phyloP scores from a whole-genome alignment of 2,888 invertebrate species.

The Zygogramma bicolorata region DNA sequence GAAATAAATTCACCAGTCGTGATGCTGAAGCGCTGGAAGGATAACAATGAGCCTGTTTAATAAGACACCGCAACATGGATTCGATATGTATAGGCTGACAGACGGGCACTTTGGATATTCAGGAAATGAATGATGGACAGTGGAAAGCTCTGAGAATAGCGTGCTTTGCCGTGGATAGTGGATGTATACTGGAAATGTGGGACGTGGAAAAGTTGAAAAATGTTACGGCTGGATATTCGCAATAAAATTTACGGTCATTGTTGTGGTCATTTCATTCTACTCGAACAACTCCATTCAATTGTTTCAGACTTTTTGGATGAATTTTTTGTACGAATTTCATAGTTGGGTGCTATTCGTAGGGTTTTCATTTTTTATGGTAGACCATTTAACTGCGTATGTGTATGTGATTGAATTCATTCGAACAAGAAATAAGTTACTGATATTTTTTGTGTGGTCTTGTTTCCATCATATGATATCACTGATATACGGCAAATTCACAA shows the following conservation, averaged over 20 bases:
- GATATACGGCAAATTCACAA: too few species aligned
- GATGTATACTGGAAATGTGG: neutral
- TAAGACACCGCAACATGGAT: conserved; percentile 25
- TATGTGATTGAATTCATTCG: too few species aligned
- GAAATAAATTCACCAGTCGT: conserved; percentile 30
- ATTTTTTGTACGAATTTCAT: too few species aligned
- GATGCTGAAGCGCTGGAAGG: conserved; percentile 28
- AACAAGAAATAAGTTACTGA: too few species aligned
- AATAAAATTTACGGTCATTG: neutral
- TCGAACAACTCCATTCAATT: neutral
- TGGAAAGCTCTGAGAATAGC: neutral
- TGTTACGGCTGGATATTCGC: neutral
- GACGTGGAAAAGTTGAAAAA: neutral
- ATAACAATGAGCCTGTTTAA: conserved; percentile 27
- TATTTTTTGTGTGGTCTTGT: too few species aligned
- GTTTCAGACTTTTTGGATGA: neutral
- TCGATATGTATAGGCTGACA: conserved; percentile 23
- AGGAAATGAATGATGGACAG: conserved; percentile 8
- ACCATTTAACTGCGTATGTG: too few species aligned
- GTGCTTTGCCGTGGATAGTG: neutral
- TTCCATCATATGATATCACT: too few species aligned
- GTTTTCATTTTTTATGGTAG: too few species aligned
- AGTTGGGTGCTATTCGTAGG: too few species aligned
- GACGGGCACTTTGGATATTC: conserved; percentile 11
- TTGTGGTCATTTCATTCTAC: neutral